Base-by-base conservation (phyloP, 2,797 vertebrate genomes). In the Lycodopsis pacificus region DNA sequence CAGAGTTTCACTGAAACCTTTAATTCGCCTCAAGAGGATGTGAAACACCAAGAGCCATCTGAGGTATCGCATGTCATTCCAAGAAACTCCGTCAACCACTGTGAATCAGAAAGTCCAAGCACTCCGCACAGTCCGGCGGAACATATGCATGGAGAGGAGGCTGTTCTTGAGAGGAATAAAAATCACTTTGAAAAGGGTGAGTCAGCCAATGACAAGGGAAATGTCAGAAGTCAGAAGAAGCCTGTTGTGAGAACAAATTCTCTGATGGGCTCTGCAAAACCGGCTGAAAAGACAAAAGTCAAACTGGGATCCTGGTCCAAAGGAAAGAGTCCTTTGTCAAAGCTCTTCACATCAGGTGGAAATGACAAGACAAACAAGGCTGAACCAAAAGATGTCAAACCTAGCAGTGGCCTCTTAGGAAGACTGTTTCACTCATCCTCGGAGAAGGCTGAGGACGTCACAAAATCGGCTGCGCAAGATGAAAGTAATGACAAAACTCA, bases 281-380 rank as follows among this genome's bases (percentile, higher is more conserved):
- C 69, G 17, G 13, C 27, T 22, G 91, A 93, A 30, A 93, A 90
- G 83, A 57, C 88, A 4, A 93, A 86, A 22, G 38, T 32, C 8
- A 92, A 89, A 84, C 85, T 90, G 58, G 93, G 92, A 61, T 95
- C 94, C 7, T 94, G 89, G 93, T 94, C 94, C 11, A 95, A 93
- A 89, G 91, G 93, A 40, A 95, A 92, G 80, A 95, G 91, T 71
- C 92, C 95, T 63, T 68, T 95, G 64, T 94, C 90, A 17, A 95
- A 94, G 79, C 89, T 96, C 40, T 95, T 96, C 68, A 88, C 88
- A 22, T 87, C 93, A 53, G 78, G 83, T 32, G 86, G 84, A 66
- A 93, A 79, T 79, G 93, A 92, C 38, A 94, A 89, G 77, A 65
- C 66, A 3, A 85, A 65, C 66, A 94, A 89, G 68, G 83, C 4